These are phyloP conservation scores for Neosilurus mollespiculum DNA, from an alignment of 2,797 vertebrate genomes.

Conservation along the genomic window DNA sequence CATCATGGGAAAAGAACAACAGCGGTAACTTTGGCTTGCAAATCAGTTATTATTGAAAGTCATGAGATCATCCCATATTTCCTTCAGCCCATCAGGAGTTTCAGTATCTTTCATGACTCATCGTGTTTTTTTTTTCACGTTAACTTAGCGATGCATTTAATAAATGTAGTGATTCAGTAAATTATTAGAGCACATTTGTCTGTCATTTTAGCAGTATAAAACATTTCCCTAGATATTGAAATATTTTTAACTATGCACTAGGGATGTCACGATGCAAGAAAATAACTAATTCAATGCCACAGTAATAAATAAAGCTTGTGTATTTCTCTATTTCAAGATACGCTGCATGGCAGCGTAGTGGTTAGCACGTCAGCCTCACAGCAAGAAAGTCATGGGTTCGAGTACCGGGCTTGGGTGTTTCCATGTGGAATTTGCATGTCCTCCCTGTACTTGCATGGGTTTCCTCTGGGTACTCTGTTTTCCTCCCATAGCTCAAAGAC, in stretches of 20 bases:
- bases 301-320: too few species aligned
- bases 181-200: background rate
- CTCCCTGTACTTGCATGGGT: too few species aligned
- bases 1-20: constrained; percentile 84
- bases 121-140: constrained; percentile 11
- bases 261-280: too few species aligned
- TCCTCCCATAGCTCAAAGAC: too few species aligned
- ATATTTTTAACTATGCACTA: background rate
- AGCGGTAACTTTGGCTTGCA: constrained; percentile 85
- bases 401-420: too few species aligned
- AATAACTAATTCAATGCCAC: too few species aligned
- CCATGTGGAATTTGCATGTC: too few species aligned
- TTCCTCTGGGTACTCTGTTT: too few species aligned
- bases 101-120: constrained; percentile 57
- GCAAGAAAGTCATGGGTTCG: too few species aligned
- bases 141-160: background rate
- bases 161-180: background rate
- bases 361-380: too few species aligned
- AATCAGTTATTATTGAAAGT: constrained; percentile 78
- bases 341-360: too few species aligned
- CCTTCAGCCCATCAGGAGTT: constrained; percentile 61
- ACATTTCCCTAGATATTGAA: background rate
- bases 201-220: background rate
- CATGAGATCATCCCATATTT: constrained; percentile 74
- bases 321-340: too few species aligned